phyloP scores from a whole-genome alignment of 2,888 invertebrate genomes.

The Taenaris catops region DNA sequence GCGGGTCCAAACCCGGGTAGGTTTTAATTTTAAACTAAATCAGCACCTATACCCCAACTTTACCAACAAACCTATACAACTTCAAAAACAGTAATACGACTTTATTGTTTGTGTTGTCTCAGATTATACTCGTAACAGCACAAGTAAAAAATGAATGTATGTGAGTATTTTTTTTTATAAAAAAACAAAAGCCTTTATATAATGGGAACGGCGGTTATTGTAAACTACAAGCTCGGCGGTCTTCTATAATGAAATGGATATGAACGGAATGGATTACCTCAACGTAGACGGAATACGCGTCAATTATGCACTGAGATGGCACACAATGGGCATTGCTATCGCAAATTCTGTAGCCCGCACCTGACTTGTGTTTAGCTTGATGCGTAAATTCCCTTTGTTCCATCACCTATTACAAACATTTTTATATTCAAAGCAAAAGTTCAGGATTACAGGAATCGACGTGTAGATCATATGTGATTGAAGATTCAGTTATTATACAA shows the following conservation, averaged over 20 bases:
- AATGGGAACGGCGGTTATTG: neutral
- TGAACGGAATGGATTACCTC: constrained; percentile 13
- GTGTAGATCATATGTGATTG: no score
- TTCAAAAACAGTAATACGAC: no score
- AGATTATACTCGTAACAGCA: no score
- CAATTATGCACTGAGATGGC: constrained; percentile 50
- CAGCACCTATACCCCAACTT: no score
- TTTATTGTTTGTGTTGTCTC: no score
- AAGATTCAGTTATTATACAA: no score
- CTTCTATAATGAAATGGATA: constrained; percentile 17
- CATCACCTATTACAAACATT: constrained; percentile 12
- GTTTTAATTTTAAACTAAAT: no score
- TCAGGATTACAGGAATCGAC: no score
- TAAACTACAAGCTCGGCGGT: neutral
- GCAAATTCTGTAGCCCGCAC: constrained; percentile 45
- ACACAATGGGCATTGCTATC: constrained; percentile 40
- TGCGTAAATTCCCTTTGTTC: constrained; percentile 57
- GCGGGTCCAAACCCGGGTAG: no score
- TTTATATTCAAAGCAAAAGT: no score
- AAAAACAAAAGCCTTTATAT: neutral
- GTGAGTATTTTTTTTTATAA: neutral
- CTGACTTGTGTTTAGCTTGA: constrained; percentile 42
- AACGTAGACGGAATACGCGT: constrained; percentile 25
- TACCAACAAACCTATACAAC: no score
- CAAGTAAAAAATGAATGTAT: neutral